Evolutionary conservation across 2,113 vertebrate species (phyloP), one percentile per base, ranked within the genome.

Genomic region (Pachycephala philippinensis): DNA sequence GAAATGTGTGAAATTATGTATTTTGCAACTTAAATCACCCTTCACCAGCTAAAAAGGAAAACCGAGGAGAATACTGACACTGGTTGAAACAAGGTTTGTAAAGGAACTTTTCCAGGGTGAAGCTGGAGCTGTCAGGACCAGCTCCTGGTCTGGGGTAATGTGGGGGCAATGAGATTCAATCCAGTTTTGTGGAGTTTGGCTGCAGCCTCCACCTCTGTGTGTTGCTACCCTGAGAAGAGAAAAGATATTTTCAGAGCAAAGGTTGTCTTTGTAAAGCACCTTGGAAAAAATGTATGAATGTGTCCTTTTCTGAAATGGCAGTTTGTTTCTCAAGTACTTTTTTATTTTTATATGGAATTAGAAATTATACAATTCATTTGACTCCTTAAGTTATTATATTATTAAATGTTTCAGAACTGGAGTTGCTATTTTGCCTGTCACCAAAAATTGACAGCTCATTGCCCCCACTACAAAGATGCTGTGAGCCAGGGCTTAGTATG

Each of bases 241-340:
- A 82, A 52, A 95, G 7, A 3, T 14, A 24, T 90, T 96, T 94
- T 69, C 65, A 93, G 84, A 96, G 85, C 42, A 81, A 83, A 80
- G 54, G 45, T 75, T 59, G 28, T 65, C 26, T 50, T 92, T 49
- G 74, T 79, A 64, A 95, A 95, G 54, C 8, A 6, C 15, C 24
- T 88, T 84, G 52, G 54, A 31, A 54, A 54, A 47, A 90, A 89
- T 9, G 10, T 31, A 10, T 33, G 54, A 83, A 65, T 49, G 21
- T 57, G 27, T 66, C 60, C 70, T 75, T 88, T 91, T 56, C 60
- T 54, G 54, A 47, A 74, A 60, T 17, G 72, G 50, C 64, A 70
- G 61, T 90, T 78, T 93, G 18, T 91, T 97, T 95, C 80, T 75
- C 14, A 57, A 21, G 85, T 75, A 42, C 35, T 23, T 56, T 77